Base-by-base conservation (phyloP, 2,113 vertebrate species). In the Tupaia tana region DNA sequence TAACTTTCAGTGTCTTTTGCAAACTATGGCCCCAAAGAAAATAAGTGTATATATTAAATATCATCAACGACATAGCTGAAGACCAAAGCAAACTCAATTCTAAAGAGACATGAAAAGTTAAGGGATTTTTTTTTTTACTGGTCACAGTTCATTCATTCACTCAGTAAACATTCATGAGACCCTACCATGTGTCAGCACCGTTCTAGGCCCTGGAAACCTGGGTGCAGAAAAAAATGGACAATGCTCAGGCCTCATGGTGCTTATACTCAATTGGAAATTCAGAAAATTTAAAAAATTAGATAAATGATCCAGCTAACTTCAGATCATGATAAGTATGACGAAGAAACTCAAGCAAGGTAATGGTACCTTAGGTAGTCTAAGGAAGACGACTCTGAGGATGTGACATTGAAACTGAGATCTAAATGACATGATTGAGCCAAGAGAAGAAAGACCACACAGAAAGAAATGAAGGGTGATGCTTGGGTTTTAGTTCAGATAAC, bases 211-310 rank as follows among this genome's bases (percentile, higher is more conserved):
- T 86, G 63, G 82, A 95, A 67, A 61, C n/a, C 78, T 1, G 10
- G 16, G 20, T 61, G 20, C 85, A 70, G 59, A 0, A 7, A 6
- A 54, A 85, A 52, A 59, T 9, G 34, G 61, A 69, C 27, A 90
- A 73, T 58, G 8, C 34, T 90, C 15, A 31, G 14, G 8, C 63
- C 25, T 70, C 24, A 27, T 43, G 19, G 67, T 34, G 22, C 71
- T 86, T 80, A 63, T 70, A 69, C 64, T 92, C 92, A 92, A 29
- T 52, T 31, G 22, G 90, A 74, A 19, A 84, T 86, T 78, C 69
- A 79, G 66, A 81, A 85, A 85, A 43, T 63, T 59, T 67, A 43
- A 77, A 87, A 66, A 91, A 89, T 66, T 43, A 59, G 16, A 77
- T 34, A 67, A 34, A 31, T n/a, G 79, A 73, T 12, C 9, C 34